Conservation (phyloP, 2,888 invertebrate species). For the Epiblema foenella region DNA sequence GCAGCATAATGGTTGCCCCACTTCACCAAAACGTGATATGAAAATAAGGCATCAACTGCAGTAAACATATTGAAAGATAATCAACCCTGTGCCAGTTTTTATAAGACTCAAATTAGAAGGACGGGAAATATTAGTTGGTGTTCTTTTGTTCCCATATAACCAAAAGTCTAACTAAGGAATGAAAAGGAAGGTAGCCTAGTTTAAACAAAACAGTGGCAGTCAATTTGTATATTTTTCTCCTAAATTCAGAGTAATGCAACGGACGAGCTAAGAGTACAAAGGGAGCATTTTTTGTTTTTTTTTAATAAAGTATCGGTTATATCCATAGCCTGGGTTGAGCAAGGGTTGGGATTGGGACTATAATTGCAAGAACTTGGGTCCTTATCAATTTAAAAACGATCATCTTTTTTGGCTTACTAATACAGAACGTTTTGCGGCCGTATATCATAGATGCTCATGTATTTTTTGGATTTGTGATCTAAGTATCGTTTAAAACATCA, state of each 20-base stretch:
- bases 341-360: too few species aligned
- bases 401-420: too few species aligned
- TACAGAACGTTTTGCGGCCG: too few species aligned
- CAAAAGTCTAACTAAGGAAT: conserved; percentile 5
- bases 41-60: not conserved
- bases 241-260: conserved; percentile 23
- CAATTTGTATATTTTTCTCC: conserved; percentile 11
- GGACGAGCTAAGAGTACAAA: not conserved
- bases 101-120: not conserved
- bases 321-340: too few species aligned
- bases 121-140: not conserved
- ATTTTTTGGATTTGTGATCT: too few species aligned
- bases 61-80: not conserved
- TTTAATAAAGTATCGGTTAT: too few species aligned
- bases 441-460: too few species aligned
- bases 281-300: not conserved
- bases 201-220: conserved; percentile 24
- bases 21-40: not conserved
- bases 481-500: too few species aligned
- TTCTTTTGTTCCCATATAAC: not conserved
- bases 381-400: too few species aligned
- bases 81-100: not conserved
- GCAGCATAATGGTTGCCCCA: conserved; percentile 3
- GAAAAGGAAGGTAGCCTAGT: conserved; percentile 14
- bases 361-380: too few species aligned